Evolutionary conservation across 2,888 invertebrate species (phyloP).

Genomic region (Phoenoteleia sp.): DNA sequence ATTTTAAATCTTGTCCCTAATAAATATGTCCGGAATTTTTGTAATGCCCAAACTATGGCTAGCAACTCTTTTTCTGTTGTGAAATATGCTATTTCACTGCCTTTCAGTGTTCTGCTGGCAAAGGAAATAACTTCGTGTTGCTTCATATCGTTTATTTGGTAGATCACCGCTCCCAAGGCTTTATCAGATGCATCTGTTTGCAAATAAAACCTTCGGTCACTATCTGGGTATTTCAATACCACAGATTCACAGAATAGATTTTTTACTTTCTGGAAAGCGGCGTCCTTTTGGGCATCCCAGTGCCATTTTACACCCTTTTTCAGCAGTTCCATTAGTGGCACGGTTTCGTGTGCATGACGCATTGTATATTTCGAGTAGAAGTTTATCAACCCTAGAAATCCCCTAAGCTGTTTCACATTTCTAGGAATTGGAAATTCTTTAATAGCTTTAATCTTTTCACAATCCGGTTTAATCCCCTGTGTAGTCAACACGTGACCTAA

Average conservation of each 20-base stretch:
- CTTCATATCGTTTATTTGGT: no score
- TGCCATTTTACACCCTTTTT: not conserved
- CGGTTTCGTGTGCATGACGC: no score
- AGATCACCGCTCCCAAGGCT: no score
- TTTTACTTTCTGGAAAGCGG: no score
- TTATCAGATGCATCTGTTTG: not conserved
- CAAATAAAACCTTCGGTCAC: not conserved
- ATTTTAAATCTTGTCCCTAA: not conserved
- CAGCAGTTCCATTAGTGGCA: no score
- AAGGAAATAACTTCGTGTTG: not conserved
- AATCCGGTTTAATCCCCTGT: not conserved
- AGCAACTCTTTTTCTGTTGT: not conserved
- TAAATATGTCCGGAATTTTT: not conserved
- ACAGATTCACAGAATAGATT: not conserved
- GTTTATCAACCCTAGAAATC: not conserved
- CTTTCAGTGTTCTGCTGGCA: not conserved
- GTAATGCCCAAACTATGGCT: not conserved
- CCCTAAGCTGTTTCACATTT: no score
- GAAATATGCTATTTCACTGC: not conserved
- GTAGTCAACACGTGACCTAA: no score
- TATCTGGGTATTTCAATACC: not conserved
- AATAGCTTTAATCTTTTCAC: not conserved
- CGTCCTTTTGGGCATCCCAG: no score
- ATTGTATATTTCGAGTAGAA: not conserved
- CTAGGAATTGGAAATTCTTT: not conserved